Conservation (phyloP, 35 echinoderm and acorn worm species). For the Heliocidaris tuberculata region DNA sequence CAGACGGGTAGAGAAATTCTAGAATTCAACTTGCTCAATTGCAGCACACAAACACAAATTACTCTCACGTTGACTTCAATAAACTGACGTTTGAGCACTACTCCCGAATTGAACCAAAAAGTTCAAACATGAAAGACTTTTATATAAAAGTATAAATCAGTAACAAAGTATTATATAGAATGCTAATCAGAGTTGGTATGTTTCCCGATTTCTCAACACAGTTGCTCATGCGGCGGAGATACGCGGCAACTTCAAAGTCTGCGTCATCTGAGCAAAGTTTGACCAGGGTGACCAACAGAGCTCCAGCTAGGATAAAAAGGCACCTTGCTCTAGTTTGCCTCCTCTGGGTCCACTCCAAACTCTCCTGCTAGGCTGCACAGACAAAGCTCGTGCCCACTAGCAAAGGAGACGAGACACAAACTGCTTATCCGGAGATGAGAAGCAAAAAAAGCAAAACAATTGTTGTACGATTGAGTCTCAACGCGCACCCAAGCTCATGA, state of each 20-base stretch:
- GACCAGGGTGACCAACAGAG: not conserved
- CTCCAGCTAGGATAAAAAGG: not conserved
- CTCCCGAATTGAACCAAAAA: not conserved
- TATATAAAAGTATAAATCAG: not conserved
- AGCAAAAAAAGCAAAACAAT: not conserved
- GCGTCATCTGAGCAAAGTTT: not conserved
- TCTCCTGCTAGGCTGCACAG: slow-evolving; percentile 36
- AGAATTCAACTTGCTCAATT: not conserved
- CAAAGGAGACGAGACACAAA: slow-evolving; percentile 23
- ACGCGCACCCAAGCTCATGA: not conserved
- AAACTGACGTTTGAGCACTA: not conserved
- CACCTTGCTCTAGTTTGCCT: not conserved
- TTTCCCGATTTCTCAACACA: not conserved
- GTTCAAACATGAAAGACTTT: not conserved
- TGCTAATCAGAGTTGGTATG: not conserved
- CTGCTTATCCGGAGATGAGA: not conserved
- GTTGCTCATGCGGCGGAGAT: not conserved
- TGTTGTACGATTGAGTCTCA: not conserved
- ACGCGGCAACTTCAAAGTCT: not conserved
- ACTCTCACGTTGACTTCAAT: not conserved
- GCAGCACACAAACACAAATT: not conserved
- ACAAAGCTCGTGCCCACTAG: slow-evolving; percentile 21
- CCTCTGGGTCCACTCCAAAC: not conserved
- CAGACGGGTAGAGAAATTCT: not conserved
- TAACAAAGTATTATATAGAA: not conserved